Evolutionary conservation across 2,113 vertebrate species (phyloP), one percentile per base, ranked within the genome.

Genomic region (Eira barbara): DNA sequence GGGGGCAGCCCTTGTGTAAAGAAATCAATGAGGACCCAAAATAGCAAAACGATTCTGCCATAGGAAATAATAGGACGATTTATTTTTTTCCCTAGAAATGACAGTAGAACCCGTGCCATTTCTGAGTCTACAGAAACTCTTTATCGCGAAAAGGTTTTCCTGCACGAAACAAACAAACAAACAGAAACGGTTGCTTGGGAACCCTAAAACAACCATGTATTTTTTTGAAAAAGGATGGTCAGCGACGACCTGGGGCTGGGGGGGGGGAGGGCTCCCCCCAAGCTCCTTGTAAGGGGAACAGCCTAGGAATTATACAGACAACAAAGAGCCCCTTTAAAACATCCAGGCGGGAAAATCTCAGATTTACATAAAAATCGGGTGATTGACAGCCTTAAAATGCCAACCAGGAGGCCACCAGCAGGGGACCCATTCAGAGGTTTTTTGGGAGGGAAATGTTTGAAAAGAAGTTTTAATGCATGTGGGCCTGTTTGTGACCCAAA

Each of bases 121-220:
- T 39, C 49, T 20, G 18, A 31, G 59, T 45, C 21, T 27, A 17
- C 2, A 27, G 73, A 18, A 63, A 47, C 39, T 34, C 39, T 12
- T 36, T 25, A 5, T n/a, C 9, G 8, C 1, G 29, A 25, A 61
- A n/a, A 76, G 20, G 11, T 23, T 57, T 23, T 39, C 27, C 11
- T 76, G 29, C 39, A n/a, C 0, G 2, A 42, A 31, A n/a, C 3
- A 17, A 67, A 34, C 27, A 63, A 29, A 47, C 3, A 17, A 67
- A 34, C 29, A 65, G 14, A 57, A n/a, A 69, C 1, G 1, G 34
- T n/a, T 18, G 29, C 55, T 61, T 34, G 42, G 39, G 59, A 34
- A 42, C 6, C 36, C 17, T 17, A 10, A 59, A 74, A 34, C 2
- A 15, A 45, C n/a, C 4, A 3, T 0, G 3, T 1, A 5, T 52